These are phyloP conservation scores for Chroicocephalus ridibundus DNA, from an alignment of 2,113 vertebrate species.

Conservation along the genomic window DNA sequence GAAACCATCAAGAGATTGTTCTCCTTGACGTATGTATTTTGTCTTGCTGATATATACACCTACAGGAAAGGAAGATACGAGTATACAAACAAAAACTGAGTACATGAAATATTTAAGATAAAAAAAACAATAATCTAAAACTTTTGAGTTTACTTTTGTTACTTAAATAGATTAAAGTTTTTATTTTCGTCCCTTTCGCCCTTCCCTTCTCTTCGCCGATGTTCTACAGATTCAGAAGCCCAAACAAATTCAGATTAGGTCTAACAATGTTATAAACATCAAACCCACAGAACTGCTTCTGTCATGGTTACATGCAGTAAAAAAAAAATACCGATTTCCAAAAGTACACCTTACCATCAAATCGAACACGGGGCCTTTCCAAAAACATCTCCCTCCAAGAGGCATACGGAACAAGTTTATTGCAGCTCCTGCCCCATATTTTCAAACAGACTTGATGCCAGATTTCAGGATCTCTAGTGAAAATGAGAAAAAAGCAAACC, in stretches of 20 bases:
- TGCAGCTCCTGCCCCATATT: conserved; percentile 94
- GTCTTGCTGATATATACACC: conserved; percentile 98
- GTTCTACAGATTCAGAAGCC: not conserved
- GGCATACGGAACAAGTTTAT: conserved; percentile 85
- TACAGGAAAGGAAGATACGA: conserved; percentile 44
- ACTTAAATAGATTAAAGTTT: not conserved
- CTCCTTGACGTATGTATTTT: conserved; percentile 95
- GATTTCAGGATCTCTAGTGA: conserved; percentile 93
- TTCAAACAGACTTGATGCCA: conserved; percentile 93
- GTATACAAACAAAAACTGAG: not conserved
- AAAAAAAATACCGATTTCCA: not conserved
- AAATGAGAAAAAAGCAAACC: conserved; percentile 30
- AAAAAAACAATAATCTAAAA: not conserved
- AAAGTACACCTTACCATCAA: conserved; percentile 86
- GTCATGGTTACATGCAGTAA: not conserved
- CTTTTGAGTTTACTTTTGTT: not conserved
- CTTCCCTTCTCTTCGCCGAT: not conserved
- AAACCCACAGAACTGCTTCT: not conserved
- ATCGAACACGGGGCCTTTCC: conserved; percentile 91
- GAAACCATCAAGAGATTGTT: conserved; percentile 96
- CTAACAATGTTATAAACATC: not conserved
- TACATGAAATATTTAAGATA: not conserved
- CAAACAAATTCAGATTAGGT: not conserved
- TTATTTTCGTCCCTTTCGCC: not conserved
- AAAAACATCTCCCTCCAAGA: conserved; percentile 99